Conservation (phyloP, 92 coral and sea anemone genomes). For the Parazoanthus atlanticus region DNA sequence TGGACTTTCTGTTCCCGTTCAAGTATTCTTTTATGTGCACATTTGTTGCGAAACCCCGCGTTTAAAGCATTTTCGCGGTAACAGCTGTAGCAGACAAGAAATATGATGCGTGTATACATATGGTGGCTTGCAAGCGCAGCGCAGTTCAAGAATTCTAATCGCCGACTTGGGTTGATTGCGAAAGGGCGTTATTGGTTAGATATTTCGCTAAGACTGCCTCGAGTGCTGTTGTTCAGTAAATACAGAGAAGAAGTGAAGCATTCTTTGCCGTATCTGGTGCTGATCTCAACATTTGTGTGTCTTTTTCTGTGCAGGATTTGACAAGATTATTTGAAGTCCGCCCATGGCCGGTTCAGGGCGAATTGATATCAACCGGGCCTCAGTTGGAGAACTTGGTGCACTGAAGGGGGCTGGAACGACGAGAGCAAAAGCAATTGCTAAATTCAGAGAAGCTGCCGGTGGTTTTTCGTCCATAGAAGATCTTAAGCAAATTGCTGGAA, state of each 20-base stretch:
- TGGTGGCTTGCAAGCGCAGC: constrained; percentile 23
- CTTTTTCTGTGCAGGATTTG: constrained; percentile 26
- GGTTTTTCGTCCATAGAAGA: constrained; percentile 87
- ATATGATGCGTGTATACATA: constrained; percentile 2
- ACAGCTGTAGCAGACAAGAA: constrained; percentile 34
- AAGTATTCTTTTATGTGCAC: neutral
- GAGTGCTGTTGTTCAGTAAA: neutral
- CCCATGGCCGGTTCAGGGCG: constrained; percentile 88
- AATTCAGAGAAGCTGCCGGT: constrained; percentile 86
- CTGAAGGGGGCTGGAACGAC: constrained; percentile 90
- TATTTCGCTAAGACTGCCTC: neutral
- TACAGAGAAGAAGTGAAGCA: no score
- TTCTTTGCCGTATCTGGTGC: neutral
- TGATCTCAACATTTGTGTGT: neutral
- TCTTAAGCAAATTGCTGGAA: constrained; percentile 82
- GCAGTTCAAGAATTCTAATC: neutral
- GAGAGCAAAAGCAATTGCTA: constrained; percentile 86
- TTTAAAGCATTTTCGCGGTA: constrained; percentile 2
- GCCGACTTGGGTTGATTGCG: neutral
- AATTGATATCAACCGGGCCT: constrained; percentile 89
- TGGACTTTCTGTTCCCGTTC: neutral
- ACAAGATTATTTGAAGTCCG: constrained; percentile 28
- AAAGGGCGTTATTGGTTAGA: constrained; percentile 22
- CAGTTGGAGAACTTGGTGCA: constrained; percentile 80
- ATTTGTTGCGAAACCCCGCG: neutral